Conservation (phyloP, 2,888 invertebrate genomes). For the Andrena haemorrhoa region DNA sequence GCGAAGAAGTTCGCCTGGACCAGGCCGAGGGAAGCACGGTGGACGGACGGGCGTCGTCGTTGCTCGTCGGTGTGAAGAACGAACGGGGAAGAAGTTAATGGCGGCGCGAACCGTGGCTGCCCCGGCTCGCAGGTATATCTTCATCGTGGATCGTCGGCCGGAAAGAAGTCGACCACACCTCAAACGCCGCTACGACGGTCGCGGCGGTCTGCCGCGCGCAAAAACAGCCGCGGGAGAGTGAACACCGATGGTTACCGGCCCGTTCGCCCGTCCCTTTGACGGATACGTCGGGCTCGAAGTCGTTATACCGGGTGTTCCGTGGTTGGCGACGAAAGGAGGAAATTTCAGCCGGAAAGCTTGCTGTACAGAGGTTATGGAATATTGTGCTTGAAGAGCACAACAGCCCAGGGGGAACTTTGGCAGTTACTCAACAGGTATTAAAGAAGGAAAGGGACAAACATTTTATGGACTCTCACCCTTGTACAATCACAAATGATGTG, state of each 20-base stretch:
- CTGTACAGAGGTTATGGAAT: no score
- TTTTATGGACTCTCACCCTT: no score
- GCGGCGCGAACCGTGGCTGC: constrained; percentile 41
- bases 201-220: constrained; percentile 37
- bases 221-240: constrained; percentile 35
- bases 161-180: constrained; percentile 62
- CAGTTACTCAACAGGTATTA: no score
- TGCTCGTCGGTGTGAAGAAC: constrained; percentile 8
- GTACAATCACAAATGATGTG: no score
- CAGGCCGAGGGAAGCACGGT: not conserved
- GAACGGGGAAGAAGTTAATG: constrained; percentile 31
- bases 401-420: no score
- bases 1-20: not conserved
- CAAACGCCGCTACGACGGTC: constrained; percentile 29
- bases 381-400: no score
- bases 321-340: no score
- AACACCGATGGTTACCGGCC: constrained; percentile 20
- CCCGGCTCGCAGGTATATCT: constrained; percentile 41
- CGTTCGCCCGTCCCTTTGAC: constrained; percentile 43
- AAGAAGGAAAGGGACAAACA: no score
- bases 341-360: no score
- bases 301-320: constrained; percentile 29
- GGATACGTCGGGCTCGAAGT: constrained; percentile 47
- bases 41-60: not conserved
- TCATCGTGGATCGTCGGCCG: constrained; percentile 56